These are phyloP conservation scores for Tachina grossa DNA, from an alignment of 2,888 invertebrate genomes.

Conservation along the genomic window DNA sequence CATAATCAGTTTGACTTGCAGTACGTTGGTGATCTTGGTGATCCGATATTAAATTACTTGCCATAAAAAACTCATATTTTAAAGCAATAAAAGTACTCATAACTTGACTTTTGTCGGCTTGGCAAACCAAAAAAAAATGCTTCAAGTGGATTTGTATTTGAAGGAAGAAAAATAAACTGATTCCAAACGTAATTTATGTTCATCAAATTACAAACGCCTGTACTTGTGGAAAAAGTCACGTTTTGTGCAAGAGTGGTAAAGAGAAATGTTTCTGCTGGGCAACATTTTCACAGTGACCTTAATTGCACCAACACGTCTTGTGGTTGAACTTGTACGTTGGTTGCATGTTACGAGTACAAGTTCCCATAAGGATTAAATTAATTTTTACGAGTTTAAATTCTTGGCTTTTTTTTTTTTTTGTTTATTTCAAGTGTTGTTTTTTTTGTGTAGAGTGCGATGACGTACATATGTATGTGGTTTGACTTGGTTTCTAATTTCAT, in stretches of 20 bases:
- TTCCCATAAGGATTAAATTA: conserved; percentile 65
- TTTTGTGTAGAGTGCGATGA: not conserved
- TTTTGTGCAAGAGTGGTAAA: conserved; percentile 32
- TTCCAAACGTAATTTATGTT: conserved; percentile 49
- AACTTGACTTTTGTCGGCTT: conserved; percentile 38
- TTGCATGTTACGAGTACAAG: conserved; percentile 46
- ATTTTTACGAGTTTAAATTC: conserved; percentile 22
- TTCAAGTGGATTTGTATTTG: conserved; percentile 40
- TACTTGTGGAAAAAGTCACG: conserved; percentile 60
- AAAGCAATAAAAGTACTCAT: conserved; percentile 15
- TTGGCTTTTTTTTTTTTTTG: conserved; percentile 2
- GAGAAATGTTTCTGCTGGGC: conserved; percentile 29
- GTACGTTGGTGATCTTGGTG: conserved; percentile 41
- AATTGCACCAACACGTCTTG: conserved; percentile 66
- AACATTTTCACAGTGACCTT: conserved; percentile 58
- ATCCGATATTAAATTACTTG: conserved; percentile 58
- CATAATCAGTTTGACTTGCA: conserved; percentile 53
- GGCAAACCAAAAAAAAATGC: conserved; percentile 1
- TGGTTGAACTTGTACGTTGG: conserved; percentile 58
- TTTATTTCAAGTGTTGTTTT: conserved; percentile 25
- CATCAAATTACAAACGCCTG: conserved; percentile 50
- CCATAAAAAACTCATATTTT: conserved; percentile 38
- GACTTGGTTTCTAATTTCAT: conserved; percentile 15
- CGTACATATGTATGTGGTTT: not conserved
- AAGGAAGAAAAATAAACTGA: not conserved